Percentiles rank a stretch among this genome's conserved stretches.
Conservation (phyloP, 2,113 vertebrate genomes). For the Melanocharis versteri region DNA sequence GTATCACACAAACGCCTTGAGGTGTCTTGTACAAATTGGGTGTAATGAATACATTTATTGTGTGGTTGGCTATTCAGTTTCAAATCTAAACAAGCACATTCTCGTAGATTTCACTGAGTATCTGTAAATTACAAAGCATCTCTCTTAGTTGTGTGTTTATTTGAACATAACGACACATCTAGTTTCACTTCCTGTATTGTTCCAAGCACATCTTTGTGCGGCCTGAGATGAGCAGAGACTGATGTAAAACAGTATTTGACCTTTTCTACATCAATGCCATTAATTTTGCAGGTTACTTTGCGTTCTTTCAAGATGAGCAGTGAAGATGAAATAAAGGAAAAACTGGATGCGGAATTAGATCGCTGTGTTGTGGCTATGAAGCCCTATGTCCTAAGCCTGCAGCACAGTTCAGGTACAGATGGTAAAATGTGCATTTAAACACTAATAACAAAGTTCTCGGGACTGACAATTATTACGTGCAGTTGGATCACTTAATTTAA, state of each 20-base stretch:
- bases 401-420: constrained; percentile 79
- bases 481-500: neutral
- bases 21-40: neutral
- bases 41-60: neutral
- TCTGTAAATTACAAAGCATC: neutral
- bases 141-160: neutral
- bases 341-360: constrained; percentile 88
- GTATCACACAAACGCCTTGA: neutral
- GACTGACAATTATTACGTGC: neutral
- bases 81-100: neutral
- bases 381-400: constrained; percentile 84
- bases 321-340: constrained; percentile 78
- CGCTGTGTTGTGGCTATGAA: constrained; percentile 88
- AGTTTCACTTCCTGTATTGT: neutral
- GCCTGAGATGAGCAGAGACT: too few relatives aligned
- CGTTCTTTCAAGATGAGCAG: constrained; percentile 69
- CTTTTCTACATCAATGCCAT: neutral
- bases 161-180: neutral
- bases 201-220: neutral
- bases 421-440: neutral
- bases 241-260: rapidly evolving
- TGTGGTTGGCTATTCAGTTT: neutral
- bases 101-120: neutral
- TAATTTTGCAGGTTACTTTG: neutral
- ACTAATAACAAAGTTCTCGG: too few relatives aligned